A percentile compares a stretch with the other conserved stretches of the same genome.
Conservation (phyloP, 1,140 invertebrate species). For the Liolophura sinensis region DNA sequence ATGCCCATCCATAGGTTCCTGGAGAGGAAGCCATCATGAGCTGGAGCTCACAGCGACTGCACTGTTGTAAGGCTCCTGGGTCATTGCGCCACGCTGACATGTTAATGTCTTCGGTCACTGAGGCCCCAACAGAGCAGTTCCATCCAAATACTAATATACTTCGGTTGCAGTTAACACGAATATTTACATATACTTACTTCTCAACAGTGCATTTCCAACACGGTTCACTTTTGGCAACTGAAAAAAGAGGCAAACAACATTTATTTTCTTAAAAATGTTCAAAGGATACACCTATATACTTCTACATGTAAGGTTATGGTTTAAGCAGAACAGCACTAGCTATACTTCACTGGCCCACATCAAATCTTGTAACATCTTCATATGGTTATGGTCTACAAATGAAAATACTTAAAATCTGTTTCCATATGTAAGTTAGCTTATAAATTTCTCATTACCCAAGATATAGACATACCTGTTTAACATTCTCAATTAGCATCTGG, state of each 20-base stretch:
- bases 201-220: slow-evolving; percentile 31
- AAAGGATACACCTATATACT: not conserved
- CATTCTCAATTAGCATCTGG: too few species aligned
- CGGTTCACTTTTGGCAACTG: slow-evolving; percentile 41
- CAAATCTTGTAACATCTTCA: not conserved
- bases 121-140: not conserved
- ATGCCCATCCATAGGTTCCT: too few species aligned
- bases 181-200: slow-evolving; percentile 5
- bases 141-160: not conserved
- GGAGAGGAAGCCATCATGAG: too few species aligned
- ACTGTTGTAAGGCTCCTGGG: too few species aligned
- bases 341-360: not conserved
- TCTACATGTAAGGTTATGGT: not conserved
- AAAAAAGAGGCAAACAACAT: slow-evolving; percentile 4
- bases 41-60: too few species aligned
- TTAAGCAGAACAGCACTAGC: not conserved
- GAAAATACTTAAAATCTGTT: not conserved
- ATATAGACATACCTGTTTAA: too few species aligned
- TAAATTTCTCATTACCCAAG: too few species aligned
- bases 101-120: too few species aligned
- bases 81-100: too few species aligned
- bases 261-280: not conserved
- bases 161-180: too few species aligned
- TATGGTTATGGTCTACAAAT: not conserved
- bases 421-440: not conserved